Base-by-base conservation (phyloP, 2,113 vertebrate species). In the Tachuris rubrigastra region DNA sequence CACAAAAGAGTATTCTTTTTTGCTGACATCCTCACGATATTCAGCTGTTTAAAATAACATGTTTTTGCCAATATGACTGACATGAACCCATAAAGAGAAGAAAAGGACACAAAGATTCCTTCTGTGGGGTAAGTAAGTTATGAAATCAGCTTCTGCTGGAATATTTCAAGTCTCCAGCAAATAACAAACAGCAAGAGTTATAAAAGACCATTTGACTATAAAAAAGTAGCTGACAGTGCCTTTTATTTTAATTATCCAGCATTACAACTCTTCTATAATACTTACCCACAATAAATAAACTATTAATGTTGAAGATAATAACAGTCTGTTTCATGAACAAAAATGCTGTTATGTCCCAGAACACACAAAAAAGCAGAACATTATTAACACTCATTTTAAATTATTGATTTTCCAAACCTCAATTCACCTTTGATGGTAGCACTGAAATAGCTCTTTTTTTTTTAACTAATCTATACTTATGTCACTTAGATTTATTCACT, bases 241-340 rank as follows among this genome's bases (percentile, higher is more conserved):
- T 89, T 93, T 91, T 77, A 55, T 89, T 93, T 87, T 90, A 79
- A 92, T 78, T 83, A 79, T 35, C 52, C 59, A 84, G 69, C 41
- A 90, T 59, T 76, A 67, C 30, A 83, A 83, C 33, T 68, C 68
- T 84, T 58, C 60, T 84, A 18, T 90, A 95, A 83, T 90, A 89
- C 88, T 96, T 60, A 72, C 39, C 74, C n/a, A 75, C 47, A 46
- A 79, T n/a, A 53, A 95, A 83, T 75, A 86, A 81, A 95, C 63
- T 81, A 59, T 88, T 95, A 89, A 88, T 49, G 68, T 30, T 68
- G 77, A 67, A 89, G 81, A 96, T 75, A 65, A 94, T 68, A 96
- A 93, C 55, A 84, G 69, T 10, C 58, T 81, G 55, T 72, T 95
- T 94, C 28, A 73, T 35, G 49, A 94, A 90, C 59, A 85, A 72